phyloP scores from a whole-genome alignment of 2,113 vertebrate species.

The Triplophysa rosa region DNA sequence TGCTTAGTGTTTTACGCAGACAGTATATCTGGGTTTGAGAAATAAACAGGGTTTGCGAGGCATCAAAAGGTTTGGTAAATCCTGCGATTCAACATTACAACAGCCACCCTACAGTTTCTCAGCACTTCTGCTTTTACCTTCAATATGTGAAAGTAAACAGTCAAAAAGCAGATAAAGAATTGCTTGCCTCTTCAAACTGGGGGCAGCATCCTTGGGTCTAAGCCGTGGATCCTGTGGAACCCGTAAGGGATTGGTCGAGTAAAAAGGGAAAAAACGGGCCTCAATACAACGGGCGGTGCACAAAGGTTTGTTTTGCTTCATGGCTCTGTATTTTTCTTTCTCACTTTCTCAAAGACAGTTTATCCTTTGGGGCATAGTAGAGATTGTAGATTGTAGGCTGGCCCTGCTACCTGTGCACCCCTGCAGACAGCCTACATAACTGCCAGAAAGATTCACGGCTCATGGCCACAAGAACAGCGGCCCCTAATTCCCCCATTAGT shows the following conservation, averaged over 20 bases:
- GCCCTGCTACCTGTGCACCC: constrained; percentile 27
- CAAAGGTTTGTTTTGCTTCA: constrained; percentile 51
- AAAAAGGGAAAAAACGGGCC: not conserved
- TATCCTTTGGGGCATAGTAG: constrained; percentile 42
- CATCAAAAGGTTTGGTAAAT: too few species aligned
- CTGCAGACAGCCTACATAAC: constrained; percentile 53
- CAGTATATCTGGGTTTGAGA: too few species aligned
- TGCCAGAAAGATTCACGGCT: constrained; percentile 50
- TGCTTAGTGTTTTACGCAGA: too few species aligned
- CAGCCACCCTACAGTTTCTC: not conserved
- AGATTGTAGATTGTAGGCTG: constrained; percentile 26
- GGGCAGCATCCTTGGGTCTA: constrained; percentile 24
- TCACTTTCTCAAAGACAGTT: constrained; percentile 53
- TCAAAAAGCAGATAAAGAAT: constrained; percentile 14
- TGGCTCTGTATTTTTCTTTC: constrained; percentile 34
- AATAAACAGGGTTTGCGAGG: too few species aligned
- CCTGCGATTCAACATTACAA: not conserved
- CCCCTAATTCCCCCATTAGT: constrained; percentile 59
- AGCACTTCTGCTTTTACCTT: not conserved
- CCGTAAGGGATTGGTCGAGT: not conserved
- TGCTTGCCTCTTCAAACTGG: not conserved
- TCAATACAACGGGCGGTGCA: constrained; percentile 11
- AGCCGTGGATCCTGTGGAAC: constrained; percentile 35
- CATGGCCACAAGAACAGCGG: constrained; percentile 32
- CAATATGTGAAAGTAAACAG: constrained; percentile 10